phyloP scores from a whole-genome alignment of 2,797 vertebrate genomes.

The Coranthus polyacanthus region DNA sequence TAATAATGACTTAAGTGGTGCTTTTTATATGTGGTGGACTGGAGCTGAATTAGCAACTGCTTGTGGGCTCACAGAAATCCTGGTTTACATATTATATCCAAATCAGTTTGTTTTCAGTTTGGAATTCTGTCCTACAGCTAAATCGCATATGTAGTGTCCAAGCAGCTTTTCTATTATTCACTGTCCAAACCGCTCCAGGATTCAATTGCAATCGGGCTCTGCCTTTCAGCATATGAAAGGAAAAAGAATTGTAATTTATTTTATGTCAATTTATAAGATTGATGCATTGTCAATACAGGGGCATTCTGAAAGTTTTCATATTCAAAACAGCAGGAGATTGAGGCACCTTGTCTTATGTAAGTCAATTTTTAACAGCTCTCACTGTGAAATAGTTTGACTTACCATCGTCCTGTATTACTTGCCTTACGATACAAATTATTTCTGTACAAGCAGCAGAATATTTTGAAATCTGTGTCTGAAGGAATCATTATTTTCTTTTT shows the following conservation, averaged over 20 bases:
- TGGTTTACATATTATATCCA: slow-evolving; percentile 6
- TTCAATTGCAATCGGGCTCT: slow-evolving; percentile 8
- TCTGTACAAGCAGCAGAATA: background rate
- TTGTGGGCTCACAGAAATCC: slow-evolving; percentile 10
- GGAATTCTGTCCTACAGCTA: slow-evolving; percentile 7
- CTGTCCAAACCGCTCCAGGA: background rate
- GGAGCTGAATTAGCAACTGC: slow-evolving; percentile 7
- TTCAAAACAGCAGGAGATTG: background rate
- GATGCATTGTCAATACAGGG: background rate
- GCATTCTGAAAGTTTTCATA: no score
- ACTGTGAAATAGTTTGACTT: background rate
- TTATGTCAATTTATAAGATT: slow-evolving; percentile 2
- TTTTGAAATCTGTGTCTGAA: background rate
- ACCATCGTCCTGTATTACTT: background rate
- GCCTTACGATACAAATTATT: background rate
- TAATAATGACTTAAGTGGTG: slow-evolving; percentile 6
- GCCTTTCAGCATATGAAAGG: background rate
- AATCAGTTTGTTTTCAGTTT: slow-evolving; percentile 18
- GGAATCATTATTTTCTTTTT: background rate
- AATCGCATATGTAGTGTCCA: slow-evolving; percentile 1
- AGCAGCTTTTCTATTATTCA: slow-evolving; percentile 27
- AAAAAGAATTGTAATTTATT: no score
- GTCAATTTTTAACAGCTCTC: background rate
- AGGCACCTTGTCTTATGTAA: background rate
- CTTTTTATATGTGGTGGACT: slow-evolving; percentile 5